Evolutionary conservation across 2,888 invertebrate genomes (phyloP), one percentile per base, ranked within the genome.

Genomic region (Dasysyrphus tricinctus): DNA sequence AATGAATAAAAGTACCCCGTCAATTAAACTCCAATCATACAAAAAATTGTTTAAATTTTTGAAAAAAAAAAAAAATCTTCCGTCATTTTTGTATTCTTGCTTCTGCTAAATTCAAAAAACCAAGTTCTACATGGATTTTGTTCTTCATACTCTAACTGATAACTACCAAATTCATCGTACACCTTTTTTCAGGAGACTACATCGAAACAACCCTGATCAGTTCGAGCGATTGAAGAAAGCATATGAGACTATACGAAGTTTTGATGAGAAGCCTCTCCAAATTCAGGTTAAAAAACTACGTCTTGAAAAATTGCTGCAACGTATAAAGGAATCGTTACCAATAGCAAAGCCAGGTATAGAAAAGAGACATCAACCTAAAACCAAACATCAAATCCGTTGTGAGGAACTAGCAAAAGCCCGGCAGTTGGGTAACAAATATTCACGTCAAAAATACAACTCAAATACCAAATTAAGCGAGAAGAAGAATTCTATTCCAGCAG

Each of bases 91-190:
- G 7, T 29, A 29, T 8, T 32, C 0, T 32, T 29, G 32, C 11
- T 5, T 54, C 29, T 51, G 51, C 11, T n/a, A 6, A 44, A n/a
- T 47, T 16, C 9, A 8, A 24, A 8, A 29, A 12, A 54, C 6
- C 14, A 29, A 32, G 5, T n/a, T n/a, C n/a, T 57, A 34, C 39
- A 84, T 84, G 83, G 80, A 84, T 42, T 12, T 56, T 32, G 34
- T 39, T 14, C 2, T 24, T 51, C 32, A 51, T 8, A 8, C 56
- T 2, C 59, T 29, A n/a, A 24, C 39, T 12, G 67, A 67, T 12
- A 44, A 16, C 1, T 86, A 86, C 24, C 85, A 81, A 86, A 81
- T 86, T 32, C 81, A 81, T 16, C 63, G 63, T 1, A 81, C 85
- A 16, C 74, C 85, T 1, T 86, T 51, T 32, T 81, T 86, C 12